These are phyloP conservation scores for Colostygia pectinataria DNA, from an alignment of 2,888 invertebrate species.

Conservation along the genomic window DNA sequence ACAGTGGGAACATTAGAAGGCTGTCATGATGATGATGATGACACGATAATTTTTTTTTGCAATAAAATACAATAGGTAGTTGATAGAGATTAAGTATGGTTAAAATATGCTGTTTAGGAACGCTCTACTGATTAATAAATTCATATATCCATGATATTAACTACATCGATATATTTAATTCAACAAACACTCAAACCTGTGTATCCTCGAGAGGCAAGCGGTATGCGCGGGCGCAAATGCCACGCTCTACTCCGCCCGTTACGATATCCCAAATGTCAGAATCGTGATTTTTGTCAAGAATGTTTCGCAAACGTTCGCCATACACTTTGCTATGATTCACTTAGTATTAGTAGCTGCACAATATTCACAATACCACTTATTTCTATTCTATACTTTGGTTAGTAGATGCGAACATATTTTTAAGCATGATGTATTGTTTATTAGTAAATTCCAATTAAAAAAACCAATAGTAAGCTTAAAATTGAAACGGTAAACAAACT, in stretches of 20 bases:
- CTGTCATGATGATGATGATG: too few species aligned
- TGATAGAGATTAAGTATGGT: too few species aligned
- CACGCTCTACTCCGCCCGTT: constrained; percentile 68
- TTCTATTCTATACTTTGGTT: too few species aligned
- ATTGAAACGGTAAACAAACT: too few species aligned
- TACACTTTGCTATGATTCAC: constrained; percentile 43
- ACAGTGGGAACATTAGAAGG: too few species aligned
- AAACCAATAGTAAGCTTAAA: too few species aligned
- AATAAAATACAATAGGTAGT: too few species aligned
- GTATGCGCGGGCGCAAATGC: constrained; percentile 72
- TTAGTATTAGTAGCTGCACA: constrained; percentile 21
- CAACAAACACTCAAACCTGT: constrained; percentile 15
- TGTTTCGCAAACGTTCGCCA: constrained; percentile 63
- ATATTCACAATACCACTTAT: constrained; percentile 28
- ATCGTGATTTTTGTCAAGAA: constrained; percentile 79
- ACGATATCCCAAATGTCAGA: constrained; percentile 76
- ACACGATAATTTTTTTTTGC: too few species aligned
- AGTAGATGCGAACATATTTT: too few species aligned
- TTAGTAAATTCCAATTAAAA: background rate
- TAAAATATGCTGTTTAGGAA: too few species aligned
- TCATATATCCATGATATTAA: background rate
- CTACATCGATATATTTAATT: too few species aligned
- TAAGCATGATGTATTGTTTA: too few species aligned
- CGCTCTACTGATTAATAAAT: background rate
- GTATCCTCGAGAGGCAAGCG: constrained; percentile 47